A percentile compares a stretch with the other conserved stretches of the same genome.
Conservation (phyloP, 1,140 invertebrate species). For the Eumaeus atala region DNA sequence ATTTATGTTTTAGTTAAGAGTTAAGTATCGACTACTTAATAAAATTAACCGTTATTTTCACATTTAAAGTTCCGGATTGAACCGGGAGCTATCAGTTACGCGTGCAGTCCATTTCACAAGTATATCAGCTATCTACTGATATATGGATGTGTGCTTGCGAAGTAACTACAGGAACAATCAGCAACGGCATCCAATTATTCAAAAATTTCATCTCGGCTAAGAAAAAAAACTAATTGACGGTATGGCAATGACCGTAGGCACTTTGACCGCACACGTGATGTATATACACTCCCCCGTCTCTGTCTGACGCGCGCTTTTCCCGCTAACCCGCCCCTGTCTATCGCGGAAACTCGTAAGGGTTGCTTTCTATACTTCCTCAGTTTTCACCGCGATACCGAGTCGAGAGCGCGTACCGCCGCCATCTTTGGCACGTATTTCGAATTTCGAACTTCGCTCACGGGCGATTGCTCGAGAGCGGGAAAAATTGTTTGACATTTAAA, state of each 20-base stretch:
- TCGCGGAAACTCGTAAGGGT: conserved; percentile 55
- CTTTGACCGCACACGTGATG: conserved; percentile 64
- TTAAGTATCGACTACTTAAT: no score
- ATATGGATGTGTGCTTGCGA: no score
- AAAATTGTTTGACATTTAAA: no score
- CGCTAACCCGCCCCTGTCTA: conserved; percentile 36
- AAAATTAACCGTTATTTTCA: no score
- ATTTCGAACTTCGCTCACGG: conserved; percentile 3
- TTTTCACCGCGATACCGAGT: conserved; percentile 43
- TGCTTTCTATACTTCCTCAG: conserved; percentile 48
- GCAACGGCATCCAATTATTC: not conserved
- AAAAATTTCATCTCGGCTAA: not conserved
- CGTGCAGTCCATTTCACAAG: no score
- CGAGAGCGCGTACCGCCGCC: conserved; percentile 26
- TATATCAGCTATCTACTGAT: no score
- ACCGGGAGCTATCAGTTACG: no score
- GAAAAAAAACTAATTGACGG: conserved; percentile 22
- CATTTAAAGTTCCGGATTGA: no score
- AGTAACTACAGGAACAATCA: no score
- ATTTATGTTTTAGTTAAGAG: no score
- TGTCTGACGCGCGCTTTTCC: conserved; percentile 29
- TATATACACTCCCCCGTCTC: conserved; percentile 40
- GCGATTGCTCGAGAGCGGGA: no score
- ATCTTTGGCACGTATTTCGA: conserved; percentile 7
- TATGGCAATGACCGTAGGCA: conserved; percentile 66